Conservation (phyloP, 2,797 vertebrate genomes). For the Coregonus ussuriensis region DNA sequence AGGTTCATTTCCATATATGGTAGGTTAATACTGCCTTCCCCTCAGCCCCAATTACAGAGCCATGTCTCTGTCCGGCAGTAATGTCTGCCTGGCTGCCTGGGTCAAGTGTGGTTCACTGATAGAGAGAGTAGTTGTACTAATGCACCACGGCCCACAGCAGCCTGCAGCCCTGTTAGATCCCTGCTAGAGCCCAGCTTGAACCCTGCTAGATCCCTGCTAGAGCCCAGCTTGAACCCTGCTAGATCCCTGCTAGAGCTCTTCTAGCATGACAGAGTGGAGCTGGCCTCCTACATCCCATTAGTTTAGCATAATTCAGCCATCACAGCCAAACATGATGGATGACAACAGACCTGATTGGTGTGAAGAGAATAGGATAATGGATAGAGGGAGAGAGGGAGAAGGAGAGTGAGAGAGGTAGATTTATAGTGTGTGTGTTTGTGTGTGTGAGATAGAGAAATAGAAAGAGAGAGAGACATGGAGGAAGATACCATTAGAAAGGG, state of each 20-base stretch:
- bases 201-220: too few species aligned
- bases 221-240: too few species aligned
- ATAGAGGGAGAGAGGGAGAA: too few species aligned
- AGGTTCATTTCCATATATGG: background rate
- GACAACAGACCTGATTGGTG: slow-evolving; percentile 14
- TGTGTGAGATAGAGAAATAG: too few species aligned
- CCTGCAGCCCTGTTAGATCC: background rate
- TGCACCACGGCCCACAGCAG: background rate
- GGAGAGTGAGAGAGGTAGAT: too few species aligned
- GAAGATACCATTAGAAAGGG: background rate
- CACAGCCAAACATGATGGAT: slow-evolving; percentile 48
- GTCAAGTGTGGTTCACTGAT: slow-evolving; percentile 37
- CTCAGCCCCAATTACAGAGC: background rate
- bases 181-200: too few species aligned
- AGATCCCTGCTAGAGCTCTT: background rate
- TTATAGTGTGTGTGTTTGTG: too few species aligned
- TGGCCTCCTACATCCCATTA: slow-evolving; percentile 52
- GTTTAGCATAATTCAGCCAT: slow-evolving; percentile 68
- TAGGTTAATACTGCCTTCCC: background rate
- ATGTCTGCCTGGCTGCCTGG: background rate
- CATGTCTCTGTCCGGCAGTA: background rate
- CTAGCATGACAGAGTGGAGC: slow-evolving; percentile 39
- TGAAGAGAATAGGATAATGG: background rate
- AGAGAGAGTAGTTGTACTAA: background rate
- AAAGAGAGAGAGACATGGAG: background rate